Evolutionary conservation across 2,113 vertebrate species (phyloP).

Genomic region (Podarcis raffonei): DNA sequence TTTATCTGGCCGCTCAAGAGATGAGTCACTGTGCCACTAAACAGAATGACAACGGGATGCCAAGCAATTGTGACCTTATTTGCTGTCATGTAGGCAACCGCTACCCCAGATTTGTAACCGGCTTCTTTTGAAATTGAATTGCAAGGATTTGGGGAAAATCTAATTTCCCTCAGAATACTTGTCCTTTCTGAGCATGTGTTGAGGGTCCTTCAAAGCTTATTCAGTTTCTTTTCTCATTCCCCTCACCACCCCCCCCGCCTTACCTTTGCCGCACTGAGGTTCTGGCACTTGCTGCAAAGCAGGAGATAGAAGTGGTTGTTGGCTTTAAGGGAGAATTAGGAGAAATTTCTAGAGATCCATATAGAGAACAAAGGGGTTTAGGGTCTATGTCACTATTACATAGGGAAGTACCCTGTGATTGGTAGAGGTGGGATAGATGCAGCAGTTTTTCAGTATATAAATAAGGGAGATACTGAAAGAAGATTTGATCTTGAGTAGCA

Average conservation of each 20-base stretch:
- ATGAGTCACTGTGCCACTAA: constrained; percentile 36
- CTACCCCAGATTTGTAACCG: neutral
- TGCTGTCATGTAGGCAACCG: constrained; percentile 10
- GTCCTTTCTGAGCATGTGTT: neutral
- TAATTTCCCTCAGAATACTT: neutral
- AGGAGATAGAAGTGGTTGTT: neutral
- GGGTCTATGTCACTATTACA: neutral
- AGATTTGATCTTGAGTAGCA: neutral
- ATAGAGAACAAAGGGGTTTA: neutral
- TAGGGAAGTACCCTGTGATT: neutral
- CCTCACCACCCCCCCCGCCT: neutral
- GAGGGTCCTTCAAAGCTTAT: neutral
- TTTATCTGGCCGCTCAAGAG: constrained; percentile 40
- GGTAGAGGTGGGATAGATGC: neutral
- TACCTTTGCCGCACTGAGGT: neutral
- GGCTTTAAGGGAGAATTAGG: neutral
- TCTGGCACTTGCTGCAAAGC: neutral
- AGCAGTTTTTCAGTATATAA: neutral
- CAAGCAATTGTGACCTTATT: constrained; percentile 6
- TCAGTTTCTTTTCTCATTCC: neutral
- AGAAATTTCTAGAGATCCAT: neutral
- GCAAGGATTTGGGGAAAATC: neutral
- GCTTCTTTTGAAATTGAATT: neutral
- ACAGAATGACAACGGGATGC: neutral
- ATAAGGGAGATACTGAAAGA: neutral